phyloP scores from a whole-genome alignment of 92 coral and sea anemone genomes.

The Micromussa lordhowensis region DNA sequence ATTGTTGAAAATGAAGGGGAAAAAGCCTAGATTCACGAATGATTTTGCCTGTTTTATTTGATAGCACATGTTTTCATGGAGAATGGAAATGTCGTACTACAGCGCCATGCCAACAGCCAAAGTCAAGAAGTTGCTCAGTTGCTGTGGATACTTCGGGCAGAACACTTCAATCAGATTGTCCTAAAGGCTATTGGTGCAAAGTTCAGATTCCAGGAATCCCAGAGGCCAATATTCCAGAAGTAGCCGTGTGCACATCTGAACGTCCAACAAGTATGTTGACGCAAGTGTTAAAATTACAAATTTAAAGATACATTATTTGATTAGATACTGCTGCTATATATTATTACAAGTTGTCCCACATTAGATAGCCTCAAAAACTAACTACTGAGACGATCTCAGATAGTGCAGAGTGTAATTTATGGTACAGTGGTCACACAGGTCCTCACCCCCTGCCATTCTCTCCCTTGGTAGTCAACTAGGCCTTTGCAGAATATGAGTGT shows the following conservation, averaged over 20 bases:
- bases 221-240: constrained; percentile 80
- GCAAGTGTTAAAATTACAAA: too few species aligned
- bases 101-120: constrained; percentile 53
- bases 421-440: too few species aligned
- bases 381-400: too few species aligned
- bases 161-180: constrained; percentile 57
- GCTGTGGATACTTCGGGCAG: constrained; percentile 14
- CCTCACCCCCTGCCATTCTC: too few species aligned
- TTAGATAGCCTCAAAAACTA: too few species aligned
- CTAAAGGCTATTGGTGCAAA: constrained; percentile 80
- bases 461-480: too few species aligned
- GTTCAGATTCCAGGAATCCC: constrained; percentile 90
- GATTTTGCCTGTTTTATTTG: not conserved
- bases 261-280: constrained; percentile 54
- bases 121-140: constrained; percentile 14
- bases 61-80: constrained; percentile 78
- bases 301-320: too few species aligned
- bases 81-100: constrained; percentile 80
- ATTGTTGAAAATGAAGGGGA: not conserved
- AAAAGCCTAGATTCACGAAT: not conserved
- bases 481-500: too few species aligned
- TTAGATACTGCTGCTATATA: too few species aligned
- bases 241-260: constrained; percentile 69
- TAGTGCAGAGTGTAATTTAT: too few species aligned
- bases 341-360: too few species aligned